Evolutionary conservation across 1,140 invertebrate species (phyloP).

Genomic region (Lasaia peninsularis): DNA sequence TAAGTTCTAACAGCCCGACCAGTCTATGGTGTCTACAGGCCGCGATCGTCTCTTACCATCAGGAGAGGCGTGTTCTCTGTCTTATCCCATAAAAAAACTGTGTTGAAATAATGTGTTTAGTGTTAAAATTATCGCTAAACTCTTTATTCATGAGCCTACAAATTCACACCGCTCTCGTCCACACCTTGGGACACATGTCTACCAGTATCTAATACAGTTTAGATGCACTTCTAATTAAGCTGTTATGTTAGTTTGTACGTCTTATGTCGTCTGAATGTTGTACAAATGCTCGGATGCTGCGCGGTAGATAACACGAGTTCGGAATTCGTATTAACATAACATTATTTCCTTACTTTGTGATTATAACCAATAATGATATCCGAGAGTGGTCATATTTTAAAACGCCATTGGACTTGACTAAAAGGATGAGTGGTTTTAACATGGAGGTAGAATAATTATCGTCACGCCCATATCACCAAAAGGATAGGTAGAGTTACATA

Average conservation of each 20-base stretch:
- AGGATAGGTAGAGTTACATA: no score
- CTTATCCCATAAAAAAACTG: no score
- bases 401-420: not conserved
- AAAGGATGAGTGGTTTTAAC: not conserved
- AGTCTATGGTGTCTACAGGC: no score
- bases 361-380: not conserved
- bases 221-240: conserved; percentile 70
- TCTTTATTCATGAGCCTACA: not conserved
- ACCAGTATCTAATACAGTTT: conserved; percentile 63
- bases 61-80: no score
- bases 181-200: conserved; percentile 23
- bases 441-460: no score
- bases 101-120: no score
- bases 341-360: not conserved
- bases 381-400: not conserved
- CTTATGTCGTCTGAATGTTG: conserved; percentile 56
- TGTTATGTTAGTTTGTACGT: conserved; percentile 64
- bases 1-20: no score
- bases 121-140: no score
- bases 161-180: conserved; percentile 20
- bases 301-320: conserved; percentile 41
- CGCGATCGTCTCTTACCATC: no score
- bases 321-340: conserved; percentile 6
- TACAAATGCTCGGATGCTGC: conserved; percentile 39
- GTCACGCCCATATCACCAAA: no score